Conservation (phyloP, 2,888 invertebrate genomes). For the Coronaproctus castanopsis region DNA sequence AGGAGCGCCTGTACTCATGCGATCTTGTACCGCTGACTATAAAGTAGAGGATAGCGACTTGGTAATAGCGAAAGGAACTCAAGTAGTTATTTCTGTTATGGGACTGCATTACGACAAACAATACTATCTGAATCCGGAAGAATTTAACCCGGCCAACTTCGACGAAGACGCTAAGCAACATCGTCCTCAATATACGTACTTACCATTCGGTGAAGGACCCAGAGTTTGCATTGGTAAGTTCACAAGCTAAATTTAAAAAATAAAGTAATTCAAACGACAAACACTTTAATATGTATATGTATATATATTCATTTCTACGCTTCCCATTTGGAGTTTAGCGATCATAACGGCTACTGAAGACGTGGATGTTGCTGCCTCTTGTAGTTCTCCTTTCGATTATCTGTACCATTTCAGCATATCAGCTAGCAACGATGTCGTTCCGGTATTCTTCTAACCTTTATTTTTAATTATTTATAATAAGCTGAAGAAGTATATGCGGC, state of each 20-base stretch:
- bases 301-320: no score
- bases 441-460: no score
- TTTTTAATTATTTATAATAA: no score
- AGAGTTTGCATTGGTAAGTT: conserved; percentile 26
- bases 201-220: conserved; percentile 27
- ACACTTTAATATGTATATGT: no score
- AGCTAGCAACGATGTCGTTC: no score
- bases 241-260: not conserved
- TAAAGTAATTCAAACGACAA: no score
- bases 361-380: no score
- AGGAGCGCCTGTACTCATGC: conserved; percentile 31
- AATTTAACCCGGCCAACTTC: conserved; percentile 37
- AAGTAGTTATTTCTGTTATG: conserved; percentile 33
- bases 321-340: no score
- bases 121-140: conserved; percentile 34
- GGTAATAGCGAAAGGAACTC: conserved; percentile 31
- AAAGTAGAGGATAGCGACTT: conserved; percentile 31
- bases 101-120: conserved; percentile 36
- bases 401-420: no score
- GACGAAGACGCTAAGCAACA: conserved; percentile 31
- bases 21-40: conserved; percentile 33
- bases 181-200: conserved; percentile 25
- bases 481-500: no score
- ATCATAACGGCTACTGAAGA: no score
- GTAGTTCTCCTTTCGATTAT: no score